A percentile compares a stretch with the other conserved stretches of the same genome.
These are phyloP conservation scores for Lasius platythorax DNA, from an alignment of 2,888 invertebrate species.

Conservation along the genomic window DNA sequence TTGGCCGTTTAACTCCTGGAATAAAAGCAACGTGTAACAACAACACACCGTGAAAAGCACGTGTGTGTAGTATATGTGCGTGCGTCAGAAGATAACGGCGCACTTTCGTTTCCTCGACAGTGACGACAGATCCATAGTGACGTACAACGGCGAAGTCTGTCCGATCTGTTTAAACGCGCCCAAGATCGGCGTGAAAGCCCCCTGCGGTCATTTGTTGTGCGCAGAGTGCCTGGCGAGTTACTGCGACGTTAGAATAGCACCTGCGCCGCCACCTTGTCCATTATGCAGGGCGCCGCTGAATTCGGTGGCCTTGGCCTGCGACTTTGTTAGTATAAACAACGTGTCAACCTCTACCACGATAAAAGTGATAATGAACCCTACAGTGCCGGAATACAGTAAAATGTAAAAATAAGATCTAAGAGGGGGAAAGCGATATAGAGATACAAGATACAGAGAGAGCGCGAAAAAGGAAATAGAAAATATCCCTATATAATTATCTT, in stretches of 20 bases:
- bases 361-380: neutral
- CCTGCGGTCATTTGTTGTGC: conserved; percentile 75
- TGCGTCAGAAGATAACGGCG: no score
- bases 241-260: conserved; percentile 83
- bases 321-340: conserved; percentile 69
- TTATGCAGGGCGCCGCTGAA: conserved; percentile 75
- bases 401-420: neutral
- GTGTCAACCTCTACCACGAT: neutral
- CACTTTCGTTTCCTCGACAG: neutral
- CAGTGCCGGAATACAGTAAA: neutral
- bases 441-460: no score
- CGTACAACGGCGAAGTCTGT: conserved; percentile 71
- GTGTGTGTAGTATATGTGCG: neutral
- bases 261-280: conserved; percentile 78
- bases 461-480: no score
- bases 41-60: neutral
- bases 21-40: neutral
- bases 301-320: conserved; percentile 77
- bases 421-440: no score
- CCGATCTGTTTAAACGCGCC: conserved; percentile 75
- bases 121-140: conserved; percentile 1
- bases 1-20: neutral
- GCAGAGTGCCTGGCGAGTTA: conserved; percentile 68
- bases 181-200: conserved; percentile 62
- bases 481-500: neutral